Evolutionary conservation across 2,888 invertebrate species (phyloP).

Genomic region (Himalopsyche tibetana): DNA sequence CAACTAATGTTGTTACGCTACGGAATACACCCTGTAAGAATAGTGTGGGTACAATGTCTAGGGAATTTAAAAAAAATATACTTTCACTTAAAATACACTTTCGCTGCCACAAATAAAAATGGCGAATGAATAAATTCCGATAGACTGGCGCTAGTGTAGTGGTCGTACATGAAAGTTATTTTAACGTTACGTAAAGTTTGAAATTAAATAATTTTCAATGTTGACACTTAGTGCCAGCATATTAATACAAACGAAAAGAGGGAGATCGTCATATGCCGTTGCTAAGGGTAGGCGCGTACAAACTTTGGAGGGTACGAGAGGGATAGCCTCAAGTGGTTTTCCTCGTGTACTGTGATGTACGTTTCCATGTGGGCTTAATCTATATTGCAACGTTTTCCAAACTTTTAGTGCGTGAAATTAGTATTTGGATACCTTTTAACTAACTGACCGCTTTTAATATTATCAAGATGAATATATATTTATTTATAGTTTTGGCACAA

Average conservation of each 20-base stretch:
- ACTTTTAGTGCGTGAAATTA: background rate
- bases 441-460: too few species aligned
- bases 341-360: background rate
- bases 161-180: background rate
- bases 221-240: conserved; percentile 19
- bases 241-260: conserved; percentile 8
- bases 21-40: too few species aligned
- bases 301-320: conserved; percentile 26
- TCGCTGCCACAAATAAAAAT: too few species aligned
- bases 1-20: too few species aligned
- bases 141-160: background rate
- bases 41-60: too few species aligned
- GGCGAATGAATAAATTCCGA: too few species aligned
- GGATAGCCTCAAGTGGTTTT: conserved; percentile 22
- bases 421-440: too few species aligned
- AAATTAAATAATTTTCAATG: background rate
- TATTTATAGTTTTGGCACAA: too few species aligned
- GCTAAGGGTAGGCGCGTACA: conserved; percentile 21
- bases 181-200: too few species aligned
- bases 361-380: conserved; percentile 22
- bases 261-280: conserved; percentile 2
- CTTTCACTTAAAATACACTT: too few species aligned
- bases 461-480: too few species aligned
- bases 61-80: too few species aligned
- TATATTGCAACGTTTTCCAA: background rate